A percentile compares a stretch with the other conserved stretches of the same genome.
These are phyloP conservation scores for Himalopsyche anomala DNA, from an alignment of 2,888 invertebrate genomes.

Conservation along the genomic window DNA sequence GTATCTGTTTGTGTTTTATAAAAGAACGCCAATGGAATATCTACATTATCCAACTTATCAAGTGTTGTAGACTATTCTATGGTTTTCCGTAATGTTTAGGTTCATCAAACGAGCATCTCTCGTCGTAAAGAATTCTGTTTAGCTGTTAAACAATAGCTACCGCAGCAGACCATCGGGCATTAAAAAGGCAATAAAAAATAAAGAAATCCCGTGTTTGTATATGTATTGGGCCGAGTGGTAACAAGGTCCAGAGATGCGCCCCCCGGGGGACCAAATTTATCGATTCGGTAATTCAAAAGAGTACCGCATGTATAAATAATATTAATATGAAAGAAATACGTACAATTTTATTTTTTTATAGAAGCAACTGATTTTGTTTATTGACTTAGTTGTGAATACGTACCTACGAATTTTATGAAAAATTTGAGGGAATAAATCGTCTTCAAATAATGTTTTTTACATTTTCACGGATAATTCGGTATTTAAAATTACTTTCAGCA, in stretches of 20 bases:
- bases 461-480: too few species aligned
- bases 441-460: too few species aligned
- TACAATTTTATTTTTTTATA: slow-evolving; percentile 29
- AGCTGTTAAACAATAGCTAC: slow-evolving; percentile 49
- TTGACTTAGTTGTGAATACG: background rate
- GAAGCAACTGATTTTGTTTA: slow-evolving; percentile 35
- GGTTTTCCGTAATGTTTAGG: slow-evolving; percentile 8
- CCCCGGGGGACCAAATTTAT: slow-evolving; percentile 46
- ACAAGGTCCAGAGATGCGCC: slow-evolving; percentile 14
- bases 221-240: slow-evolving; percentile 36
- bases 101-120: slow-evolving; percentile 7
- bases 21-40: background rate
- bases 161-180: slow-evolving; percentile 34
- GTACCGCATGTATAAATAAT: slow-evolving; percentile 47
- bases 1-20: too few species aligned
- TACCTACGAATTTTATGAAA: background rate
- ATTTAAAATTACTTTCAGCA: too few species aligned
- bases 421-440: too few species aligned
- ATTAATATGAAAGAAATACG: slow-evolving; percentile 23
- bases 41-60: background rate
- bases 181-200: slow-evolving; percentile 24
- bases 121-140: slow-evolving; percentile 36
- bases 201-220: background rate
- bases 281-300: slow-evolving; percentile 45
- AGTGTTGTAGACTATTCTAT: background rate